Conservation (phyloP, 2,888 invertebrate genomes). For the Drosophila mayaguana region DNA sequence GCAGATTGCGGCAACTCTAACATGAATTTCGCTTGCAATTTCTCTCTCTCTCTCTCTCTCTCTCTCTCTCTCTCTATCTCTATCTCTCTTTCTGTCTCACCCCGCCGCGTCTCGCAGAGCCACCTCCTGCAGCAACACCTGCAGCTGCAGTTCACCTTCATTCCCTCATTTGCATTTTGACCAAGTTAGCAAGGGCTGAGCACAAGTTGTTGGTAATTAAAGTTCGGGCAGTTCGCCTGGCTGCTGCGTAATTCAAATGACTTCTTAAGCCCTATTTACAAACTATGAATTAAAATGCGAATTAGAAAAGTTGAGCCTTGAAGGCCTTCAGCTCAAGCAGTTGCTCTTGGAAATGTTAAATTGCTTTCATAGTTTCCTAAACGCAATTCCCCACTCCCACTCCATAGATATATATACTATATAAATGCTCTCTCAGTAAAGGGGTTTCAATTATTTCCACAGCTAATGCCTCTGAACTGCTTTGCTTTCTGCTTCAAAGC, state of each 20-base stretch:
- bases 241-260: background rate
- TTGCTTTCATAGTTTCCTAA: too few relatives aligned
- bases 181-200: background rate
- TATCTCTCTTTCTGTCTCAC: background rate
- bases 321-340: too few relatives aligned
- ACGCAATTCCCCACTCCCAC: too few relatives aligned
- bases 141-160: background rate
- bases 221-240: background rate
- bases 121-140: background rate
- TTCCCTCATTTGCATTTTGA: background rate
- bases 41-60: background rate
- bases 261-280: background rate
- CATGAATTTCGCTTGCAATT: background rate
- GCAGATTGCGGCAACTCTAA: slow-evolving; percentile 1
- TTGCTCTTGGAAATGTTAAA: too few relatives aligned
- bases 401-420: too few relatives aligned
- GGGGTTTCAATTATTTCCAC: too few relatives aligned
- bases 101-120: background rate
- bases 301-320: too few relatives aligned
- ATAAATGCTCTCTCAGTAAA: too few relatives aligned
- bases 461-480: too few relatives aligned
- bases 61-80: background rate
- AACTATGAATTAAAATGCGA: background rate
- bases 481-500: too few relatives aligned
- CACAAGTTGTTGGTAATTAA: background rate